Conservation (phyloP, 2,797 vertebrate species). For the Notolabrus celidotus region DNA sequence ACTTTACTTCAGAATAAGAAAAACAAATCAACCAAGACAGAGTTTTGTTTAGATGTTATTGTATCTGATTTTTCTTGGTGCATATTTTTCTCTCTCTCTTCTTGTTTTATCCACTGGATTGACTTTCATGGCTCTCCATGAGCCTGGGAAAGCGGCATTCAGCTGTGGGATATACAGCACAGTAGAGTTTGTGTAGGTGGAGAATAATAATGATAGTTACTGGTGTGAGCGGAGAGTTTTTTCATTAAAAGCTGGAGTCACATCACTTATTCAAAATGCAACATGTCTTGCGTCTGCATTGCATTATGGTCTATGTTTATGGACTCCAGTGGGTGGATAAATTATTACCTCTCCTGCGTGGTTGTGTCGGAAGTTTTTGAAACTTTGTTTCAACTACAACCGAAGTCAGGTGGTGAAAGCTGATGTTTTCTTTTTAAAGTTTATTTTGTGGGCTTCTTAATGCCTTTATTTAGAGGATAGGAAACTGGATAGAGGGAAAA, state of each 20-base stretch:
- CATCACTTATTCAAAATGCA: conserved; percentile 3
- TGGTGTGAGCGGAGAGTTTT: conserved; percentile 1
- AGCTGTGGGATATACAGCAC: conserved; percentile 8
- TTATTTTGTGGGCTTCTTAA: too few species aligned
- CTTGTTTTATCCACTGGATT: not conserved
- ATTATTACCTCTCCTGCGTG: not conserved
- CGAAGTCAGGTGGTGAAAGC: not conserved
- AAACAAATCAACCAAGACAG: not conserved
- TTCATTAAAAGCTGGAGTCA: conserved; percentile 6
- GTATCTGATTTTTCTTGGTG: not conserved
- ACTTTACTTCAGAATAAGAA: not conserved
- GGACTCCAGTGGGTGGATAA: not conserved
- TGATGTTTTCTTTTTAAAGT: not conserved
- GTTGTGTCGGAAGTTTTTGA: not conserved
- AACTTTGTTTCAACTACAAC: not conserved
- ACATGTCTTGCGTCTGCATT: conserved; percentile 4
- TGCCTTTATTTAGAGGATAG: too few species aligned
- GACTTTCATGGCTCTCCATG: not conserved
- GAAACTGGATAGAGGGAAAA: too few species aligned
- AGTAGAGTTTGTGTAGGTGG: conserved; percentile 20
- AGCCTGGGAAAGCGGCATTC: conserved; percentile 9
- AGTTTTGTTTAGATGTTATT: not conserved
- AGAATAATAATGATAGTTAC: conserved; percentile 18
- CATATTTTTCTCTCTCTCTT: not conserved
- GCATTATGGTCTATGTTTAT: conserved; percentile 7